A percentile compares a stretch with the other conserved stretches of the same genome.
These are phyloP conservation scores for Caenorhabditis macrosperma DNA, from an alignment of 2,888 invertebrate species.

Conservation along the genomic window DNA sequence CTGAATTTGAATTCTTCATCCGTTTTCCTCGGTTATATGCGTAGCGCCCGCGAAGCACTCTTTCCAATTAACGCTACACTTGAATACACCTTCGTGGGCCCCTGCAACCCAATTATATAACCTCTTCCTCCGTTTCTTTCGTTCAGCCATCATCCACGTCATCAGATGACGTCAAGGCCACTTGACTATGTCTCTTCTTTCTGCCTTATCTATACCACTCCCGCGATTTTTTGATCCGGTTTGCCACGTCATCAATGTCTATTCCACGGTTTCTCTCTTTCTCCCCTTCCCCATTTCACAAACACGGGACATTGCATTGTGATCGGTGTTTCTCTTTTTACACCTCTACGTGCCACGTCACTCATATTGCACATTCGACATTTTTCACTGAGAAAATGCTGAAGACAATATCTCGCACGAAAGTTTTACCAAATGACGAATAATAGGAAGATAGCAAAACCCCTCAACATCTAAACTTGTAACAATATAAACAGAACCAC, in stretches of 20 bases:
- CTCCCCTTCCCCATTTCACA: not conserved
- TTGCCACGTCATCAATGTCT: slow-evolving; percentile 38
- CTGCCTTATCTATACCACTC: not conserved
- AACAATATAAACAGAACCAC: not conserved
- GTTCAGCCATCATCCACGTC: slow-evolving; percentile 20
- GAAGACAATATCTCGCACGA: too few species aligned
- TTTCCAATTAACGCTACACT: slow-evolving; percentile 27
- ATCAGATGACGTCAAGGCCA: slow-evolving; percentile 33
- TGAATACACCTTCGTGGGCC: slow-evolving; percentile 10
- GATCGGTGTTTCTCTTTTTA: not conserved
- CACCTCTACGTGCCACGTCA: slow-evolving; percentile 5
- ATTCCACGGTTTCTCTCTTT: not conserved
- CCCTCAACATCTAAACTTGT: not conserved
- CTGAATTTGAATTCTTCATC: slow-evolving; percentile 5
- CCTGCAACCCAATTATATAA: slow-evolving; percentile 27
- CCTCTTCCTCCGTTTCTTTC: not conserved
- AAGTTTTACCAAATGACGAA: too few species aligned
- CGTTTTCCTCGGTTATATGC: not conserved
- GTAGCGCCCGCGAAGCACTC: slow-evolving; percentile 13
- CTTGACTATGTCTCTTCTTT: not conserved
- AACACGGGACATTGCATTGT: slow-evolving; percentile 15
- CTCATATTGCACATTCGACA: not conserved
- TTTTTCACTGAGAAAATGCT: not conserved
- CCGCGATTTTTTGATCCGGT: slow-evolving; percentile 27
- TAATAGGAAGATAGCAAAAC: not conserved